phyloP scores from a whole-genome alignment of 2,888 invertebrate species.

The Meiosimyza decipiens region DNA sequence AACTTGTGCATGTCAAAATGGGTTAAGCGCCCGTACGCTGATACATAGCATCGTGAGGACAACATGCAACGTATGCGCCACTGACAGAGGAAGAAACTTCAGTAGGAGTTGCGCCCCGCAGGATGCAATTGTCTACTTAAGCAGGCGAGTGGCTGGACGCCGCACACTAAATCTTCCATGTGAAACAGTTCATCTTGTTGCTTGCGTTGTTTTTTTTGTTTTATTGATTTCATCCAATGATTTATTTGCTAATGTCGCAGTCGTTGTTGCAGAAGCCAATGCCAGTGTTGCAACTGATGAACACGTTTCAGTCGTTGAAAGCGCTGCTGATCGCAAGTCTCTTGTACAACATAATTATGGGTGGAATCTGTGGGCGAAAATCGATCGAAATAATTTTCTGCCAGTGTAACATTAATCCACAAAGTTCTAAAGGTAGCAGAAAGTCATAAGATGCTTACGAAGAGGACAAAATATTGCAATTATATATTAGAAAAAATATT shows the following conservation, averaged over 20 bases:
- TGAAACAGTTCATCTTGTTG: slow-evolving; percentile 11
- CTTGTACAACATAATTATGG: too few relatives aligned
- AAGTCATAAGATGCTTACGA: too few relatives aligned
- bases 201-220: slow-evolving; percentile 9
- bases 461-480: too few relatives aligned
- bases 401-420: too few relatives aligned
- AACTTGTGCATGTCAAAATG: neutral
- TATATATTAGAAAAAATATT: too few relatives aligned
- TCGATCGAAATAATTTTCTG: too few relatives aligned
- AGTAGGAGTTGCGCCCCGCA: slow-evolving; percentile 57
- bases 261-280: slow-evolving; percentile 30
- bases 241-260: slow-evolving; percentile 31
- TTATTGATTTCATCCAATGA: slow-evolving; percentile 20
- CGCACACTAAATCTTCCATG: neutral
- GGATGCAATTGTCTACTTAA: slow-evolving; percentile 65
- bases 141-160: slow-evolving; percentile 44
- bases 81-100: slow-evolving; percentile 27
- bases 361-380: too few relatives aligned
- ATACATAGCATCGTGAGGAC: slow-evolving; percentile 5
- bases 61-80: too few relatives aligned
- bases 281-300: slow-evolving; percentile 25
- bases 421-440: too few relatives aligned
- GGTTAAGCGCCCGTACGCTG: slow-evolving; percentile 12
- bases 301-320: slow-evolving; percentile 16
- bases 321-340: slow-evolving; percentile 4